Evolutionary conservation across 2,888 invertebrate species (phyloP), one percentile per base, ranked within the genome.

Genomic region (Leucozona laternaria): DNA sequence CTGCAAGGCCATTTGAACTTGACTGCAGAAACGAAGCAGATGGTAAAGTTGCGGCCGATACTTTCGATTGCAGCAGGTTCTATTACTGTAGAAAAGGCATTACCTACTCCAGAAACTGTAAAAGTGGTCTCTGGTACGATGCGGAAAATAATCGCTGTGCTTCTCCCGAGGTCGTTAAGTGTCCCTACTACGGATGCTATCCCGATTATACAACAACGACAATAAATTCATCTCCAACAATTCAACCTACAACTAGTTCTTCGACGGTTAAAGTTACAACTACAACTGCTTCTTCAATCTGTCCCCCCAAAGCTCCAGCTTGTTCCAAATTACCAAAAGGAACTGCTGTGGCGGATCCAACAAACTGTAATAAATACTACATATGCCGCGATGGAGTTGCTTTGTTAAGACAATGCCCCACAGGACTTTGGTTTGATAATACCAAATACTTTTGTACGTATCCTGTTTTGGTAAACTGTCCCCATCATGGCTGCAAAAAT

Each of bases 311-410:
- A 17, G 3, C 20, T 15, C 81, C 81, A 11, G 50, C 72, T 34
- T 82, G 82, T 5, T 7, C 53, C 3, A 55, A 45, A 2, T 22
- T 82, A 1, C 34, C 58, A 4, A 6, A 3, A 2, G 68, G 66
- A 37, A 28, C 45, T 13, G 22, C 25, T 25, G 22, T 43, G 1
- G 58, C 25, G 1, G 82, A 83, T 20, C 34, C 55, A 43, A 43
- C 43, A 8, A 66, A 86, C 48, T 82, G 86, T 71, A 77, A 73
- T 22, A 86, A 78, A 48, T 86, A 70, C 43, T 86, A 73, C 40
- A 10, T 71, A 11, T 86, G 86, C 22, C 77, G 22, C 20, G 43
- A 81, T 31, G 60, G 78, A 28, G 20, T 28, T 0, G 58, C 75
- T 8, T 10, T 34, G 3, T 25, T 40, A 2, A 10, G 11, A 1